Base-by-base conservation (phyloP, 2,797 vertebrate genomes). In the Myoxocephalus aenaeus region DNA sequence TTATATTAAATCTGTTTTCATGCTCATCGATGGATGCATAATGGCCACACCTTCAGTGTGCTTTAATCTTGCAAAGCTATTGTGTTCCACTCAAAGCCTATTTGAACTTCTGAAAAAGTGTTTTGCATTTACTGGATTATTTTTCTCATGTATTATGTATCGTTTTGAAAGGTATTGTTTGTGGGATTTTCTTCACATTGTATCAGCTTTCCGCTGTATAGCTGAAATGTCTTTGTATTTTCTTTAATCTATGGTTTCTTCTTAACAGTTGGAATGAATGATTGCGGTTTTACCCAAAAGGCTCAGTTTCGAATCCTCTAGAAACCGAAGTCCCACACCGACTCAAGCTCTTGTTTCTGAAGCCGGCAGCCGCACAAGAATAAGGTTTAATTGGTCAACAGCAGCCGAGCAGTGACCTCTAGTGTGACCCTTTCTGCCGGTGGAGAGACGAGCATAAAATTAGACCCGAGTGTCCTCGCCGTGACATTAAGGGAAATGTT, bases 401-500 rank as follows among this genome's bases (percentile, higher is more conserved):
- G 27, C 32, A 40, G 48, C 40, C 44, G 59, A 71, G 67, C 50
- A 32, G 72, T 75, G 67, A 80, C 86, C 75, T 75, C 76, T 68
- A 18, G 29, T 48, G 2, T 76, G 66, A 75, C 70, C 77, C 63
- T 76, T 42, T 69, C 63, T 72, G 65, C 67, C 73, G 65, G 9
- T 40, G 7, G 27, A 68, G 69, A 77, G 79, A 56, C 32, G 6
- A 42, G 73, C 74, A 75, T 73, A 78, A 85, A 79, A 81, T 84
- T 73, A 83, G 84, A 75, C 76, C 71, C 2, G 22, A 40, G 61
- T 80, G 80, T 79, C 79, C 74, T 80, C 5, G 69, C 78, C 32
- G 62, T 86, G 85, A 81, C 83, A 78, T 89, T 74, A 74, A 65
- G 65, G 58, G 61, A 86, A 86, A 69, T 44, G 75, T 68, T 84